Evolutionary conservation across 1,140 invertebrate genomes (phyloP), one percentile per base, ranked within the genome.

Genomic region (Diorhabda elongata): DNA sequence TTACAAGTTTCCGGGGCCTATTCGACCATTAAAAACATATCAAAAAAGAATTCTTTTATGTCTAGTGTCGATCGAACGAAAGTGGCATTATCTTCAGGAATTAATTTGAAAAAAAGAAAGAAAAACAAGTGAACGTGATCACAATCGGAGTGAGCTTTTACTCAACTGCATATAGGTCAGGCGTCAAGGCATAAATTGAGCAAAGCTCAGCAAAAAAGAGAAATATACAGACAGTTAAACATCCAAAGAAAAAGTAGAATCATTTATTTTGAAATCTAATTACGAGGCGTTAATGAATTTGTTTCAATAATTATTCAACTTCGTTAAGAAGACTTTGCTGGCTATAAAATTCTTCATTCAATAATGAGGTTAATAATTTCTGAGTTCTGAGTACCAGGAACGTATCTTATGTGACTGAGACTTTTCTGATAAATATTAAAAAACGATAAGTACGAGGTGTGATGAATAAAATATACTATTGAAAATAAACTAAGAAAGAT

Each of bases 21-120:
- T 11, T 64, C 43, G 62, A 47, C 43, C 62, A 64, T 64, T 64
- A 64, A 64, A 43, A 64, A 64, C 62, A 64, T 64, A 56, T 64
- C 62, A 64, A 64, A 64, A 64, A 26, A 56, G 62, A 64, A 64
- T 64, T 56, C 2, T 45, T 47, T 26, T 44, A 26, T 47, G 44
- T 47, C 62, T 3, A 47, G 44, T 26, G 62, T 64, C 62, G 44
- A 47, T 64, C 62, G 62, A 64, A 64, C 11, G 44, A 45, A n/a
- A 64, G 45, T 43, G 43, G 61, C 5, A 62, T 64, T 64, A 64
- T 64, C 11, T 64, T 45, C n/a, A 7, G 6, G 62, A 44, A 64
- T 64, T 64, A 64, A 64, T 64, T 47, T 47, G 45, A 7, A 41
- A 64, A 7, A 41, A 45, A 44, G 45, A 26, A 41, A 64, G 26